phyloP scores from a whole-genome alignment of 2,113 vertebrate species.

The Irena cyanogastra region DNA sequence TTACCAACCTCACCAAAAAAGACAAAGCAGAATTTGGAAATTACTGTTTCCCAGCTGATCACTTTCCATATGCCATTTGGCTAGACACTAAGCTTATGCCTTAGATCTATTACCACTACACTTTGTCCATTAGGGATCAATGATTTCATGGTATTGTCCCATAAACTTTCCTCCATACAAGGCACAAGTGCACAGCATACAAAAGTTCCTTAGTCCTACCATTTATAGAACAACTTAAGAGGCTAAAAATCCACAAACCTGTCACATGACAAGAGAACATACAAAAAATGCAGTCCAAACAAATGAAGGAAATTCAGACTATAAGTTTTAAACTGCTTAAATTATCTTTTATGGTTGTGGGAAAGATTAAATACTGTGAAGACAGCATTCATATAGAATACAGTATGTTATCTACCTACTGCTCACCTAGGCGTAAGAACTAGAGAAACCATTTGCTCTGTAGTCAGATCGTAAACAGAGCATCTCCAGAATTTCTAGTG shows the following conservation, averaged over 20 bases:
- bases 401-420: neutral
- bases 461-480: neutral
- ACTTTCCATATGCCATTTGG: neutral
- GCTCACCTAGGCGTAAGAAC: neutral
- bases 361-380: neutral
- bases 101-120: neutral
- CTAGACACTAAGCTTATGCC: neutral
- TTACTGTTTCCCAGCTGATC: neutral
- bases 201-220: neutral
- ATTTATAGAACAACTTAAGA: neutral
- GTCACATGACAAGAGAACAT: neutral
- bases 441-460: neutral
- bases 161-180: neutral
- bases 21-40: neutral
- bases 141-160: neutral
- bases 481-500: neutral
- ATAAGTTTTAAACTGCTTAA: neutral
- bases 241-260: neutral
- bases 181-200: neutral
- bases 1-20: neutral
- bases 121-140: neutral
- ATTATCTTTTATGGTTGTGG: neutral
- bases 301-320: neutral
- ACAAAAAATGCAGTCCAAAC: neutral
- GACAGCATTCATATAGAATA: neutral